Evolutionary conservation across 1,140 invertebrate species (phyloP), one percentile per base, ranked within the genome.

Genomic region (Drosophila albomicans): DNA sequence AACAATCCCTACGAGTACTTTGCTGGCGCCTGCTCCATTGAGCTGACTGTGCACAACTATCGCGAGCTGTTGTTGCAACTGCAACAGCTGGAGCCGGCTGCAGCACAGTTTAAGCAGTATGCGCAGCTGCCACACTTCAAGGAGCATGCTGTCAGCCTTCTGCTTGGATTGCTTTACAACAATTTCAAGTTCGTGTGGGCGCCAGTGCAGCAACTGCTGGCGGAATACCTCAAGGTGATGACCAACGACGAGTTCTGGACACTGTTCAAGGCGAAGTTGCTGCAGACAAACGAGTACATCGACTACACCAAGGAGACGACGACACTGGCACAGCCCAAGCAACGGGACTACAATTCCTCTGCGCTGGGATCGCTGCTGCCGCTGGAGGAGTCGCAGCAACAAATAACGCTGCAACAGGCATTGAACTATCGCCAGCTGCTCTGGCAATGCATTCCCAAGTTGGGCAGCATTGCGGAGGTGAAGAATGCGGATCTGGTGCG

Each of bases 151-250:
- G 82, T 99, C 2, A 94, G 95, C 58, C 98, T 96, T 89, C 93
- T 98, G 64, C 93, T 98, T 5, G 97, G 98, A 5, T 94, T 95
- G 69, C 92, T 99, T 2, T 98, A 96, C 91, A 93, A 96, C 2
- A 99, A 99, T 91, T 98, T 99, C 77, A 96, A 96, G 80, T 93
- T 98, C 16, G 82, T 99, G 0, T 99, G 98, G 98, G 95, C 96
- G 51, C 96, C 97, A n/a, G 93, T 96, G 0, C 93, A 94, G 5
- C 94, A 96, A 81, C 94, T 97, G 15, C 95, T 99, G 58, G 93
- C 95, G 2, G 94, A 95, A 5, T 96, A 96, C 89, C 96, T 96
- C 0, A 93, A 94, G 75, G 93, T 94, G 1, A 93, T 97, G 86
- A 91, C 94, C 0, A 93, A 93, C 13, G 91, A 95, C 3, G 93